Conservation (phyloP, 23 tunicate genomes). For the Styela plicata region DNA sequence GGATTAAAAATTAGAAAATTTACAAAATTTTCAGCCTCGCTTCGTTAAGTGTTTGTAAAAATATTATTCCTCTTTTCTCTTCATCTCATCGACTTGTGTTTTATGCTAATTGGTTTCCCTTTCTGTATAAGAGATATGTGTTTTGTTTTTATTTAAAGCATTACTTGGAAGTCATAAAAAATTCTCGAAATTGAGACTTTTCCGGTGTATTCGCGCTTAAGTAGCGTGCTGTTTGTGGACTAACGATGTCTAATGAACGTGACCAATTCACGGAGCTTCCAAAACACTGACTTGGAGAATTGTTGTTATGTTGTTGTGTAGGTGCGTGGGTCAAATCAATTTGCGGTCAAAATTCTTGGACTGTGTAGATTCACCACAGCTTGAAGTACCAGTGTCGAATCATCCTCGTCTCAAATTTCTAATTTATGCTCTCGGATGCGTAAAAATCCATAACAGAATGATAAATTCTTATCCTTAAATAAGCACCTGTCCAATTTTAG, state of each 20-base stretch:
- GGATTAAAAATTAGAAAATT: too few species aligned
- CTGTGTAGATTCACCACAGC: neutral
- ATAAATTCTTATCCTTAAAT: neutral
- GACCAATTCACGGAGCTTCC: neutral
- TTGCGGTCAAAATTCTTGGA: neutral
- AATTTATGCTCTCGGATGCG: neutral
- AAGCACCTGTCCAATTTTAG: neutral
- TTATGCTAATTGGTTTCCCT: too few species aligned
- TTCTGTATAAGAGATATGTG: too few species aligned
- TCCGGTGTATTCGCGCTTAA: too few species aligned
- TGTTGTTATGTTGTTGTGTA: neutral
- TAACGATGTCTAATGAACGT: neutral
- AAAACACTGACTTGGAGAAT: neutral
- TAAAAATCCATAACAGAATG: neutral
- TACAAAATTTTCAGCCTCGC: too few species aligned
- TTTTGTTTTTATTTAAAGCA: too few species aligned
- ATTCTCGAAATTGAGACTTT: too few species aligned
- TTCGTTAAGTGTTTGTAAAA: too few species aligned
- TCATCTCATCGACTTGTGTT: too few species aligned
- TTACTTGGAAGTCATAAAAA: too few species aligned
- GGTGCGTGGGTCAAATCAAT: neutral
- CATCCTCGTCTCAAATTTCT: neutral
- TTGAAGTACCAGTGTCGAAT: neutral
- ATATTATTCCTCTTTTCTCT: too few species aligned
- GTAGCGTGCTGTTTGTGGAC: too few species aligned